Evolutionary conservation across 92 coral and sea anemone genomes (phyloP), one percentile per base, ranked within the genome.

Genomic region (Montipora capitata): DNA sequence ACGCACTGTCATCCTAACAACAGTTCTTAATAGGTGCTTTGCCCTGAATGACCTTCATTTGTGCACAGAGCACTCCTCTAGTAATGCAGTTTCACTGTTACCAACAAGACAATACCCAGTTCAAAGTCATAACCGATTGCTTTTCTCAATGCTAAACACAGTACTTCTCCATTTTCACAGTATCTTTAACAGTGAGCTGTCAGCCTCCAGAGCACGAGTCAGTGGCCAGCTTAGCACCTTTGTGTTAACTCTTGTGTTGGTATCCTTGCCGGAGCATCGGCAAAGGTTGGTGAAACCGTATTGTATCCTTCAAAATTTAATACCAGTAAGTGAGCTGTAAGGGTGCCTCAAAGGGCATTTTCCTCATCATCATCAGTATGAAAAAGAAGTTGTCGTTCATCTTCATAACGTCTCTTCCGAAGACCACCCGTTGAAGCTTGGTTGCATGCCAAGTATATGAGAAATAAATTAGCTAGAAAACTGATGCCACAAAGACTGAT

Each of bases 401-500:
- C 96, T 51, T 89, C 91, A 45, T n/a, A 73, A 10, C 86, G 40
- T 8, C 70, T 42, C 27, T 80, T 73, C 77, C 92, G 48, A 56
- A 68, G 5, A 7, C 51, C 65, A 15, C 48, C 68, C 74, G 87
- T 89, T 44, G 92, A 16, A 54, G 94, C 57, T 77, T 68, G 77
- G 54, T 85, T 85, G 76, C 99, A 96, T 80, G 93, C 90, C 65
- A 96, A 84, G 88, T 89, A 92, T 10, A 98, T 72, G 76, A 98
- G 70, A 43, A 98, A 82, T 62, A 92, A 77, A 76, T 98, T 98
- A n/a, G 89, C 98, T 66, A 98, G 44, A 35, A 98, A 66, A 51
- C 99, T 96, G 51, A 94, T 81, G 7, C 85, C 98, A 81, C 93
- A 94, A 13, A 98, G 81, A 67, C 98, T 92, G 62, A 93, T 91